These are phyloP conservation scores for Gnatocerus cornutus DNA, from an alignment of 2,888 invertebrate genomes.

Conservation along the genomic window DNA sequence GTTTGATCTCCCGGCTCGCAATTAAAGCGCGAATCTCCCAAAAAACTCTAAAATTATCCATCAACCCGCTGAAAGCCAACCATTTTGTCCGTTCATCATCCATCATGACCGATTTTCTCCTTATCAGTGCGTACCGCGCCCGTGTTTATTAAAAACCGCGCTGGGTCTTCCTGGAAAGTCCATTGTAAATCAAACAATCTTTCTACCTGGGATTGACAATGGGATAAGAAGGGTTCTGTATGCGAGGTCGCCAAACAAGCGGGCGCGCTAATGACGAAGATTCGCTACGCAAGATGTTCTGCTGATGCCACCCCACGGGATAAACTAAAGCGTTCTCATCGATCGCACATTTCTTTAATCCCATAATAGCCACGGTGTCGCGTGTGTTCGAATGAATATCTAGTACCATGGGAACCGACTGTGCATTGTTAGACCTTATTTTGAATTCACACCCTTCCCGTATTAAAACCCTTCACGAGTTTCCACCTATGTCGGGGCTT, in stretches of 20 bases:
- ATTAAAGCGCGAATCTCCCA: background rate
- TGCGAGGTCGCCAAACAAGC: conserved; percentile 20
- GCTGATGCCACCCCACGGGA: conserved; percentile 49
- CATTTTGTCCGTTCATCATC: conserved; percentile 1
- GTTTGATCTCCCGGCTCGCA: background rate
- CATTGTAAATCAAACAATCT: conserved; percentile 47
- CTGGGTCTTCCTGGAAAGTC: conserved; percentile 38
- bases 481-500: conserved; percentile 4
- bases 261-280: conserved; percentile 54
- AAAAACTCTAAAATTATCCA: background rate
- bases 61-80: background rate
- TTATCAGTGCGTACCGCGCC: background rate
- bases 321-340: conserved; percentile 49
- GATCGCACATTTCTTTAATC: conserved; percentile 54
- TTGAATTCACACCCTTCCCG: conserved; percentile 40
- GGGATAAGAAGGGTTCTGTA: conserved; percentile 37
- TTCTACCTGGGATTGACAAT: conserved; percentile 46
- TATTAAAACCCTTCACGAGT: conserved; percentile 34
- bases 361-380: conserved; percentile 53
- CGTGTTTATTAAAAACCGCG: conserved; percentile 30
- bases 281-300: conserved; percentile 57
- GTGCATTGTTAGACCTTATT: conserved; percentile 35
- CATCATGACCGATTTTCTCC: conserved; percentile 6
- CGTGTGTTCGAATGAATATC: conserved; percentile 38
- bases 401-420: conserved; percentile 40